Evolutionary conservation across 2,797 vertebrate species (phyloP).

Genomic region (Graptemys geographica): DNA sequence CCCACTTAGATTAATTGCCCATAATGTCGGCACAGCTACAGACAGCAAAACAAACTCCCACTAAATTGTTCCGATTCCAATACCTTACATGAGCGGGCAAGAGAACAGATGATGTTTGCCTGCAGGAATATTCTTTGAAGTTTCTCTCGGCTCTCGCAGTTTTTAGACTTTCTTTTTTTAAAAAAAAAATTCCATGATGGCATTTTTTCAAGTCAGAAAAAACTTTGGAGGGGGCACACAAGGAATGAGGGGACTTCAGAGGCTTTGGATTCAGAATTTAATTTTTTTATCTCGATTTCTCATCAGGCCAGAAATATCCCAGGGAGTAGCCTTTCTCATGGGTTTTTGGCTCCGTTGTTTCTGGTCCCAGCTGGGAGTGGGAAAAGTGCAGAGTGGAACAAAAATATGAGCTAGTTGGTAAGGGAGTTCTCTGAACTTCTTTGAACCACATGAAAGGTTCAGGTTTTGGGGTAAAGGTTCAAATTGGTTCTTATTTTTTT

Average conservation of each 20-base stretch:
- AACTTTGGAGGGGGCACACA: neutral
- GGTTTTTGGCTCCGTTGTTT: neutral
- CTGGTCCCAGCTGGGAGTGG: rapidly evolving
- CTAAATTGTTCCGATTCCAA: neutral
- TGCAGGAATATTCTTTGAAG: neutral
- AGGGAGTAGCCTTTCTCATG: rapidly evolving
- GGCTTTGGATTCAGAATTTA: neutral
- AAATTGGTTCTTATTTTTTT: neutral
- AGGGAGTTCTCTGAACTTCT: neutral
- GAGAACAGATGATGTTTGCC: slow-evolving; percentile 31
- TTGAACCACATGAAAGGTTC: neutral
- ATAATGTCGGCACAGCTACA: neutral
- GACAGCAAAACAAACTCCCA: slow-evolving; percentile 4
- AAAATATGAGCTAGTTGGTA: neutral
- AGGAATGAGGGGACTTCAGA: rapidly evolving
- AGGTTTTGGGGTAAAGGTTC: neutral
- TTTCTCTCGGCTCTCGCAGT: neutral
- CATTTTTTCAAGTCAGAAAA: neutral
- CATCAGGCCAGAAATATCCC: neutral
- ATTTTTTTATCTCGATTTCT: slow-evolving; percentile 8
- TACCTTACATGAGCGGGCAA: neutral
- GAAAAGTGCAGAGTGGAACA: neutral
- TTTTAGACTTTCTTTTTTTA: neutral
- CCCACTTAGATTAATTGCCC: slow-evolving; percentile 7
- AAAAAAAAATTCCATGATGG: neutral